phyloP scores from a whole-genome alignment of 2,888 invertebrate genomes.

The Sipha maydis region DNA sequence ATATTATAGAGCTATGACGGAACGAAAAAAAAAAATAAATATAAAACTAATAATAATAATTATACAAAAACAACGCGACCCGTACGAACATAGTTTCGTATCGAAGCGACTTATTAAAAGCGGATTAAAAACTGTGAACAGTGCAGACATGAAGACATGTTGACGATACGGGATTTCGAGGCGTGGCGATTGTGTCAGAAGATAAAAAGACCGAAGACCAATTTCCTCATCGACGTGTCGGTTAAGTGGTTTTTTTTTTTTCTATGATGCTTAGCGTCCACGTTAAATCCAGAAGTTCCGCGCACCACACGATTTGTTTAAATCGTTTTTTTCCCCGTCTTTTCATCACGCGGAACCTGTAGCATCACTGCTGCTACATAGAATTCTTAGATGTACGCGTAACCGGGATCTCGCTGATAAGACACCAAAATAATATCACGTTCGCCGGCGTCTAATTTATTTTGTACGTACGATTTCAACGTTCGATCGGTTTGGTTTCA shows the following conservation, averaged over 20 bases:
- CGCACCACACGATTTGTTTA: slow-evolving; percentile 8
- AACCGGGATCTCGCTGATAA: no score
- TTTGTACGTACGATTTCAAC: no score
- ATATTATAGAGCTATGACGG: no score
- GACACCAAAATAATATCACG: no score
- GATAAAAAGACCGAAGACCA: slow-evolving; percentile 32
- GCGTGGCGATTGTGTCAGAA: slow-evolving; percentile 52
- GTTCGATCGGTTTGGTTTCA: no score
- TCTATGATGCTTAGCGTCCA: not conserved
- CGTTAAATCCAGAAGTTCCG: slow-evolving; percentile 30
- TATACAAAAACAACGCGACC: no score
- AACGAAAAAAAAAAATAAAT: not conserved
- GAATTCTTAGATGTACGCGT: no score
- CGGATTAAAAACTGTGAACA: slow-evolving; percentile 21
- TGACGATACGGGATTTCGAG: slow-evolving; percentile 39
- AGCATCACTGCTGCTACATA: no score
- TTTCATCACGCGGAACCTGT: not conserved
- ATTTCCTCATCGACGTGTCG: slow-evolving; percentile 31
- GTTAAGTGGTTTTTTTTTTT: slow-evolving; percentile 53
- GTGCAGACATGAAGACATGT: slow-evolving; percentile 21
- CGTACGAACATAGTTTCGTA: not conserved
- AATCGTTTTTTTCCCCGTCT: not conserved
- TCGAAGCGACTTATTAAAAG: slow-evolving; percentile 31
- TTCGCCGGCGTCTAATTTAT: no score
- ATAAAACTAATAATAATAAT: not conserved